Conservation (phyloP, 2,113 vertebrate genomes). For the Muntiacus reevesi region DNA sequence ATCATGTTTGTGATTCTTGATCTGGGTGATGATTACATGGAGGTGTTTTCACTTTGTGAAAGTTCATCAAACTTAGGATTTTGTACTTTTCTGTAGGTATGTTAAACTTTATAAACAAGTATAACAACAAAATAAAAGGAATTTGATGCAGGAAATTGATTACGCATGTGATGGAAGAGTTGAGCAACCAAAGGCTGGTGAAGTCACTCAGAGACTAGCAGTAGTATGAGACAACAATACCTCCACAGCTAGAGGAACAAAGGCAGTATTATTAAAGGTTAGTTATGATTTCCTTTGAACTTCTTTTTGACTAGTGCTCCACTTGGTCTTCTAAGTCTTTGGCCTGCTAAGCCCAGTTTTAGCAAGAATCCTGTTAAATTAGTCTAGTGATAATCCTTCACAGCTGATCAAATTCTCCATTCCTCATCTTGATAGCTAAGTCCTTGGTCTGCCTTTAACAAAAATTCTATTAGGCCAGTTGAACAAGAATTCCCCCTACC, state of each 20-base stretch:
- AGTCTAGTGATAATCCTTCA: neutral
- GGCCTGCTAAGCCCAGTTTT: neutral
- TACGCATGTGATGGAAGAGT: neutral
- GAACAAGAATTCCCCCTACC: neutral
- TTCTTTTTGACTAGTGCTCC: neutral
- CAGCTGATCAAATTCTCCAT: slow-evolving; percentile 9
- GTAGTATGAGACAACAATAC: neutral
- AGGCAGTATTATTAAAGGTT: neutral
- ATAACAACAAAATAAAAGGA: neutral
- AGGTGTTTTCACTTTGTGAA: neutral
- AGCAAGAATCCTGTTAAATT: neutral
- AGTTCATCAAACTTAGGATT: neutral
- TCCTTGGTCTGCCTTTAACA: neutral
- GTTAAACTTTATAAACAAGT: neutral
- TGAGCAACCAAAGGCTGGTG: neutral
- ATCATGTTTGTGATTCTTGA: neutral
- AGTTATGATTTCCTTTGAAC: neutral
- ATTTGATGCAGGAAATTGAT: neutral
- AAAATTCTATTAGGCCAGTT: slow-evolving; percentile 19
- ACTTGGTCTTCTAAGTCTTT: neutral
- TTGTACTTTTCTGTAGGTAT: neutral
- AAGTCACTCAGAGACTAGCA: neutral
- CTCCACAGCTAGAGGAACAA: neutral
- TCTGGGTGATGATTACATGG: neutral
- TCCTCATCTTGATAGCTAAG: neutral